phyloP scores from a whole-genome alignment of 2,113 vertebrate species.

The Toxotes jaculatrix region DNA sequence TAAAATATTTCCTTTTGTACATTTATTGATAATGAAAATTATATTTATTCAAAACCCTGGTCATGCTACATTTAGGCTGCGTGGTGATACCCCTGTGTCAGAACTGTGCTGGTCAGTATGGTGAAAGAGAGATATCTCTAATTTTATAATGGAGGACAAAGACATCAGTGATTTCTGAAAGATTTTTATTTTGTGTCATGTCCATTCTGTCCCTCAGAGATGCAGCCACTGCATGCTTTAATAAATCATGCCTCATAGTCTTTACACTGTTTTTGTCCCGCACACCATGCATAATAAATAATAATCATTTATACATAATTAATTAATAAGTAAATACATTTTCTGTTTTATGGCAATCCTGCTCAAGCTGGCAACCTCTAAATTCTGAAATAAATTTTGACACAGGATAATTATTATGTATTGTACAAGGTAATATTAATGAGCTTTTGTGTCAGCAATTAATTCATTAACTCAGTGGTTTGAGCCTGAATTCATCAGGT shows the following conservation, averaged over 20 bases:
- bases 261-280: slow-evolving; percentile 15
- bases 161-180: slow-evolving; percentile 19
- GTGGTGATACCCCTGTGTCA: neutral
- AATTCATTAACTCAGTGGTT: neutral
- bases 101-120: neutral
- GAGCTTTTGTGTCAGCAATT: neutral
- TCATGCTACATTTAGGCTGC: neutral
- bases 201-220: slow-evolving; percentile 3
- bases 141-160: neutral
- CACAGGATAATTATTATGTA: neutral
- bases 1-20: neutral
- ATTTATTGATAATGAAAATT: neutral
- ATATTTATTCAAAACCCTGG: neutral
- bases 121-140: neutral
- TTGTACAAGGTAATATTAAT: neutral
- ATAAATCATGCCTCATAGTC: slow-evolving; percentile 39
- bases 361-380: neutral
- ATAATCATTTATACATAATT: slow-evolving; percentile 38
- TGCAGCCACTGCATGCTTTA: slow-evolving; percentile 18
- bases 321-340: slow-evolving; percentile 19
- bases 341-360: neutral
- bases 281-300: slow-evolving; percentile 37
- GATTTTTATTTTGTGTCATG: neutral
- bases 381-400: neutral
- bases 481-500: neutral